Evolutionary conservation across 2,888 invertebrate genomes (phyloP), one percentile per base, ranked within the genome.

Genomic region (Heliconius cydno): DNA sequence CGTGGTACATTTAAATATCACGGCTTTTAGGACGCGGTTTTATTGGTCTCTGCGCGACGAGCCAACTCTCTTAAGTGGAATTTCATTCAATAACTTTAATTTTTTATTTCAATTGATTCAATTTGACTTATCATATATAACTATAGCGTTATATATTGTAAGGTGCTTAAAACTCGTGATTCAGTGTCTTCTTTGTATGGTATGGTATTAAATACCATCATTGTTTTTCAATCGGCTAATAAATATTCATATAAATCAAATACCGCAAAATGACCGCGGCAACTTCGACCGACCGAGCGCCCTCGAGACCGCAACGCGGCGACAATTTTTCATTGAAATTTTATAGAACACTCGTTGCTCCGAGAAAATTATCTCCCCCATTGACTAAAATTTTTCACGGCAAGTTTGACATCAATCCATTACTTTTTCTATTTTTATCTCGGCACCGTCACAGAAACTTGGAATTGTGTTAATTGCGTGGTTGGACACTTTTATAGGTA

Each of bases 351-450:
- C 91, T 88, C 89, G 87, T 88, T 88, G 89, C 89, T 87, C 86
- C 86, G 87, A 89, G 88, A 85, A 92, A 93, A 93, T 94, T 93
- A 93, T 93, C 93, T 93, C 90, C 90, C 91, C 91, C 93, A 93
- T 93, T 93, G 93, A 92, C 91, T 90, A 89, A 91, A 90, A 92
- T 91, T 93, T 93, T 94, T 94, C 93, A 92, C 92, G 89, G 91
- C 90, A 92, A 93, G 93, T 94, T 93, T 93, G 92, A 92, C 94
- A 93, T 92, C 92, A 92, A 93, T 93, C 92, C 92, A 92, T 93
- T 93, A 92, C 88, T 88, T 92, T 92, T 90, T 88, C 84, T 89
- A 91, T 88, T 92, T 92, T 92, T 92, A 92, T 94, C 93, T 91
- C 85, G 85, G 86, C 89, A 89, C 88, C 87, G 90, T 90, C 91